Conservation (phyloP, 92 coral and sea anemone species). For the Montipora capitata region DNA sequence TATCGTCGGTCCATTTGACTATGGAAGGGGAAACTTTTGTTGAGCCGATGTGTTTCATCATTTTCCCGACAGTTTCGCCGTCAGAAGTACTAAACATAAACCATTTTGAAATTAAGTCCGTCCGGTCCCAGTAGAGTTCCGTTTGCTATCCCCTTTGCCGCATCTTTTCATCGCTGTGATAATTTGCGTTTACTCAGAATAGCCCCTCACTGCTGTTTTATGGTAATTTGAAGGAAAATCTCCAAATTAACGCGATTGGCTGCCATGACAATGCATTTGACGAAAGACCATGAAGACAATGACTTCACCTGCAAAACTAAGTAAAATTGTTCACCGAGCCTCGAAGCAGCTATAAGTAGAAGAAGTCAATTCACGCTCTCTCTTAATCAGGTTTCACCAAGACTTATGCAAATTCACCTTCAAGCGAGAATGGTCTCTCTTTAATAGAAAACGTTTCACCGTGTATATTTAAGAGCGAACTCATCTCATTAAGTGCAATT, state of each 20-base stretch:
- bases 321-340: neutral
- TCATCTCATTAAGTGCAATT: too few relatives aligned
- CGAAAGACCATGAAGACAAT: neutral
- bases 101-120: conserved; percentile 9
- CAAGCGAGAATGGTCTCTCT: too few relatives aligned
- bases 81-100: neutral
- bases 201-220: conserved; percentile 18
- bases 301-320: conserved; percentile 8
- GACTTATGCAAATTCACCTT: too few relatives aligned
- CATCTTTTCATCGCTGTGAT: conserved; percentile 20
- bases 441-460: too few relatives aligned
- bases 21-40: conserved; percentile 32
- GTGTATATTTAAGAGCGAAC: too few relatives aligned
- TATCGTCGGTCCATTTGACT: conserved; percentile 25
- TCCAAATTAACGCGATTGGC: conserved; percentile 12
- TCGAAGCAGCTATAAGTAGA: neutral
- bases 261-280: neutral
- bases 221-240: conserved; percentile 46
- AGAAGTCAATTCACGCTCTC: neutral
- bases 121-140: neutral
- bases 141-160: neutral
- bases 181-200: conserved; percentile 31
- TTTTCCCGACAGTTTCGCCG: neutral
- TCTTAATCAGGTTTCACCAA: too few relatives aligned
- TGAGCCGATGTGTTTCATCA: conserved; percentile 19